Percentiles rank a stretch among this genome's conserved stretches.
phyloP scores from a whole-genome alignment of 2,888 invertebrate genomes.

The Pyrrhia umbra region DNA sequence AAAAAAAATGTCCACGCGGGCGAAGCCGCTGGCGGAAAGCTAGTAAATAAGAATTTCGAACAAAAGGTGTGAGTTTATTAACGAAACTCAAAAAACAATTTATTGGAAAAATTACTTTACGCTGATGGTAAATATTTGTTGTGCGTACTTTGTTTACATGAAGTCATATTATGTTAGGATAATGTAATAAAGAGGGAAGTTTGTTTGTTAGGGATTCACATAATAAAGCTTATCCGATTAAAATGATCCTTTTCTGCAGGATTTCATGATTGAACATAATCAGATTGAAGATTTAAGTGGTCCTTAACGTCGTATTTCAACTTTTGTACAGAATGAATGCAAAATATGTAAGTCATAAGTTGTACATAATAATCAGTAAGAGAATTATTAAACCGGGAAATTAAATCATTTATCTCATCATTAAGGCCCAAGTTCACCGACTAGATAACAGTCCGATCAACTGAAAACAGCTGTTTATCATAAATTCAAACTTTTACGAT shows the following conservation, averaged over 20 bases:
- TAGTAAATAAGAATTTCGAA: too few species aligned
- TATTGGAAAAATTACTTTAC: neutral
- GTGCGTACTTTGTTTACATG: constrained; percentile 2
- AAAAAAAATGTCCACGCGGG: too few species aligned
- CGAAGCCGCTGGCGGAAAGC: too few species aligned
- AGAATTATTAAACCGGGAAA: too few species aligned
- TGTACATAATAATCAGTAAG: too few species aligned
- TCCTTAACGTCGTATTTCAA: neutral
- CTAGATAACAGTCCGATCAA: too few species aligned
- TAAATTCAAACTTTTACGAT: too few species aligned
- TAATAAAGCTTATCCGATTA: constrained; percentile 12
- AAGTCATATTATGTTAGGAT: neutral
- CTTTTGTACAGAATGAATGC: too few species aligned
- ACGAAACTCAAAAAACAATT: neutral
- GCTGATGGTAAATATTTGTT: neutral
- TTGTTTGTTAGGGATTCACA: constrained; percentile 2
- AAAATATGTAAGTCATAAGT: too few species aligned
- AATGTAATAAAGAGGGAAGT: constrained; percentile 1
- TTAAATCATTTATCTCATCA: too few species aligned
- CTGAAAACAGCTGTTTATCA: too few species aligned
- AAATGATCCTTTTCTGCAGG: neutral
- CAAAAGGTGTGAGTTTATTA: neutral
- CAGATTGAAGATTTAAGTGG: constrained; percentile 1
- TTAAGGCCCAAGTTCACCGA: too few species aligned
- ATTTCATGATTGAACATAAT: neutral